Percentiles rank a stretch among this genome's conserved stretches.
Evolutionary conservation across 2,797 vertebrate genomes (phyloP).

Genomic region (Molossus molossus): DNA sequence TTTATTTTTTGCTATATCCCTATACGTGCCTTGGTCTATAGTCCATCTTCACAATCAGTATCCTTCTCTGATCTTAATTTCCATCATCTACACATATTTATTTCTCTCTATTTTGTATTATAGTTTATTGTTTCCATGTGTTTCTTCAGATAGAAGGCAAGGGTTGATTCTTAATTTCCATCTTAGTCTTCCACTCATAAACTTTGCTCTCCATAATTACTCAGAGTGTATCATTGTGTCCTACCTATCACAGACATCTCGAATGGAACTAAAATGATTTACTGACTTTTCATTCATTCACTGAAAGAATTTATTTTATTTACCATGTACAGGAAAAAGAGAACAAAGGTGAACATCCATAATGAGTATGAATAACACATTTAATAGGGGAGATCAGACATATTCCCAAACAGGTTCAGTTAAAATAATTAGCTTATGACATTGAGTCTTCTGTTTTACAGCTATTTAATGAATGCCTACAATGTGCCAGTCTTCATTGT

Average conservation of each 20-base stretch:
- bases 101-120: not conserved
- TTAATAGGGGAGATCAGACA: not conserved
- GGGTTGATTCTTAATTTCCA: not conserved
- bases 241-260: not conserved
- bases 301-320: slow-evolving; percentile 25
- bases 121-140: not conserved
- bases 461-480: not conserved
- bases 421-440: not conserved
- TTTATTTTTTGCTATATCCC: not conserved
- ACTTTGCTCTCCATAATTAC: not conserved
- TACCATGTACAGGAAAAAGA: slow-evolving; percentile 12
- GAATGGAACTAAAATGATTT: slow-evolving; percentile 39
- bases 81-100: not conserved
- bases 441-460: not conserved
- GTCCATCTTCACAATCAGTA: not conserved
- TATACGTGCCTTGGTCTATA: not conserved
- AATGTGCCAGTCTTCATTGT: not conserved
- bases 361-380: not conserved
- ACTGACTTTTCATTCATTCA: not conserved
- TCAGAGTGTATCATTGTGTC: not conserved
- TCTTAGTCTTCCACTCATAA: not conserved
- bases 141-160: not conserved
- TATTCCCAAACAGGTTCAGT: not conserved
- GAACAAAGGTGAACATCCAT: not conserved
- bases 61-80: not conserved